Base-by-base conservation (phyloP, 2,797 vertebrate genomes). In the Atherinosoma microstoma region DNA sequence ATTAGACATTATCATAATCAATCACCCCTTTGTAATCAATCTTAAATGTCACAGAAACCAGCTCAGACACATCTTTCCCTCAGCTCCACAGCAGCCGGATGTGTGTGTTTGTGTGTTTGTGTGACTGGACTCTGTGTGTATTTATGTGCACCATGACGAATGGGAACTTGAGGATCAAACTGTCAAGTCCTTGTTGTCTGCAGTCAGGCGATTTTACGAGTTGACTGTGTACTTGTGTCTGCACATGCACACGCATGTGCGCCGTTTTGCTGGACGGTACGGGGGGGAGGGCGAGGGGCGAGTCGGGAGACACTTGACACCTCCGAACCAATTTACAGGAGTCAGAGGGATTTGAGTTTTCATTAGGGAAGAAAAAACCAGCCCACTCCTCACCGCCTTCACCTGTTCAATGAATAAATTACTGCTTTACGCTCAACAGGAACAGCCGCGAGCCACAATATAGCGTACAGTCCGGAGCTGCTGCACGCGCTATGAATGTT, bases 401-500 rank as follows among this genome's bases (percentile, higher is more conserved):
- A 91, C 88, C 85, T 88, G 88, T 91, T 92, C 86, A 91, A 91
- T 92, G 88, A 92, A 93, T 92, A 91, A 89, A 91, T 92, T 86
- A 90, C 63, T 40, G 82, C 79, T 24, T 40, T 22, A 0, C 38
- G 2, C 49, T 10, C 27, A 22, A 51, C 80, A 69, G 69, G 72
- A 80, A 82, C 85, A 87, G 76, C 77, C 83, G 72, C 57, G 34
- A 66, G 79, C 73, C 0, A 32, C 65, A 67, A 60, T 67, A 34
- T 1, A n/a, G 58, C 24, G 70, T 7, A 47, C 65, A 15, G 67
- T 42, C 27, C 56, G 56, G 58, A 64, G 53, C 34, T 32, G 51
- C 40, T 62, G 18, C 56, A 67, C 45, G 11, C 51, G 5, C 38
- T 2, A 0, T 27, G 8, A 42, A 38, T 61, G 53, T 34, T 47